A percentile compares a stretch with the other conserved stretches of the same genome.
Conservation (phyloP, 2,888 invertebrate genomes). For the Lamellibrachia columna region DNA sequence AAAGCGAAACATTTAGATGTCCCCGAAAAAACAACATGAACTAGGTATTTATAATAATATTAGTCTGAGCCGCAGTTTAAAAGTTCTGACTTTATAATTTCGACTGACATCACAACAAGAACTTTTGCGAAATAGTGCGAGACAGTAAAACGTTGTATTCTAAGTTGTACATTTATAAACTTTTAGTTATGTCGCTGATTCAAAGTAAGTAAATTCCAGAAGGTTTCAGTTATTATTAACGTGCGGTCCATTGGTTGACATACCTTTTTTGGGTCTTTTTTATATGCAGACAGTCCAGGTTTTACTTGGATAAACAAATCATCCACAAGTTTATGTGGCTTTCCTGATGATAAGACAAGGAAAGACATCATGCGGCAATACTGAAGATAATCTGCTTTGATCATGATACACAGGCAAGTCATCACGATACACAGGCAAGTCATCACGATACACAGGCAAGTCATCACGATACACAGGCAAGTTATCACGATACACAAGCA, state of each 20-base stretch:
- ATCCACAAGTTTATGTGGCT: conserved; percentile 28
- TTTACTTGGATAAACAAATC: conserved; percentile 67
- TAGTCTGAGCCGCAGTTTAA: not conserved
- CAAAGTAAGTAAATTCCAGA: not conserved
- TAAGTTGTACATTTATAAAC: not conserved
- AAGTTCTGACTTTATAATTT: not conserved
- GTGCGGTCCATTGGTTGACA: conserved; percentile 31
- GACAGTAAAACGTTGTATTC: not conserved
- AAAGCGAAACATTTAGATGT: not conserved
- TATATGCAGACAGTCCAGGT: conserved; percentile 90
- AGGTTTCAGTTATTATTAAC: not conserved
- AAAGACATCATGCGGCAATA: not conserved
- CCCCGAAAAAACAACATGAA: not conserved
- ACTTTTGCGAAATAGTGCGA: not conserved
- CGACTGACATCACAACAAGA: not conserved
- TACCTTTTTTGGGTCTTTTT: conserved; percentile 81
- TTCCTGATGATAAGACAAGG: not conserved
- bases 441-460: no score
- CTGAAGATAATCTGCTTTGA: not conserved
- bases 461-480: not conserved
- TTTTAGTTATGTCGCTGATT: not conserved
- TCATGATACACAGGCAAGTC: not conserved
- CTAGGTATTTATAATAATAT: not conserved
- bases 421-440: no score
- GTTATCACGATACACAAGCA: no score